Percentiles rank a stretch among this genome's conserved stretches.
These are phyloP conservation scores for Conus ventricosus DNA, from an alignment of 1,140 invertebrate genomes.

Conservation along the genomic window DNA sequence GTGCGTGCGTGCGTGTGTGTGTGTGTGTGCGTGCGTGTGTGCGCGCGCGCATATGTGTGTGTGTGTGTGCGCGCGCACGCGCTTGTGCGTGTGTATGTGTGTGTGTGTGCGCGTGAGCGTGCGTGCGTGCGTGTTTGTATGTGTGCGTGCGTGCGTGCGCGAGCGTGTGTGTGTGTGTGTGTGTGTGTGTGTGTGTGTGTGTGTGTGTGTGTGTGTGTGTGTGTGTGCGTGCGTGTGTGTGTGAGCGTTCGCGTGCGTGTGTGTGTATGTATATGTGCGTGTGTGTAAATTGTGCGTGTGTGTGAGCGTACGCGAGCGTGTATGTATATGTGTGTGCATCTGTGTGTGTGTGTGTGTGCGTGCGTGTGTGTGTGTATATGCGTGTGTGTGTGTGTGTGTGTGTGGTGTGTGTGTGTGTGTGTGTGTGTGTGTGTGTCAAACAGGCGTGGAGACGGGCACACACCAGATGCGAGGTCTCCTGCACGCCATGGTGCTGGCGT, in stretches of 20 bases:
- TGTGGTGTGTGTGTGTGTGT: neutral
- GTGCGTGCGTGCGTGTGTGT: slow-evolving; percentile 6
- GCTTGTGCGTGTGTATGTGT: neutral
- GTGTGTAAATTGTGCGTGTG: too few species aligned
- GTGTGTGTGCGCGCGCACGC: neutral
- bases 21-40: neutral
- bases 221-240: slow-evolving; percentile 18
- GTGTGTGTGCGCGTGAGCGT: neutral
- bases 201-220: neutral
- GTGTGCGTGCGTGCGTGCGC: too few species aligned
- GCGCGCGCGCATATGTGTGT: too few species aligned
- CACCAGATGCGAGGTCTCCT: slow-evolving; percentile 59
- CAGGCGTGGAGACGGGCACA: slow-evolving; percentile 44
- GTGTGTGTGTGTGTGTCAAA: neutral
- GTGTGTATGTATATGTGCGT: too few species aligned
- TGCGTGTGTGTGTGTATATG: neutral
- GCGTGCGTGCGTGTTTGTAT: neutral
- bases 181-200: slow-evolving; percentile 11
- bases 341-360: neutral
- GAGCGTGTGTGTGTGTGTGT: neutral
- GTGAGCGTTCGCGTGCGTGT: neutral
- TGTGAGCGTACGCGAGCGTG: neutral
- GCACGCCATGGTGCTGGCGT: slow-evolving; percentile 53
- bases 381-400: neutral
- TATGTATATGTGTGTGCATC: neutral